These are phyloP conservation scores for Albula goreensis DNA, from an alignment of 2,113 vertebrate genomes.

Conservation along the genomic window DNA sequence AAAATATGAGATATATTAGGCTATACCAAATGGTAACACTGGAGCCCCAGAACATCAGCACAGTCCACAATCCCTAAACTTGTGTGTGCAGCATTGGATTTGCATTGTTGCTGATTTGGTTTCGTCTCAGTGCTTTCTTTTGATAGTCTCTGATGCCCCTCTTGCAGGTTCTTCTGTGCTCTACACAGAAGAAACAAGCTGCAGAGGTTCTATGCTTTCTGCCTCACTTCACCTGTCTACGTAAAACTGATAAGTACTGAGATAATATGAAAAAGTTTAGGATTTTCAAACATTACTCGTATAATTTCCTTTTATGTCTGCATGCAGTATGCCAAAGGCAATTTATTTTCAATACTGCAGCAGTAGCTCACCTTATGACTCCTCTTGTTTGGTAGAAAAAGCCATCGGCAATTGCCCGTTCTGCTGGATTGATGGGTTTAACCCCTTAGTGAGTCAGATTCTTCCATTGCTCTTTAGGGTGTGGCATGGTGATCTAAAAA, in stretches of 20 bases:
- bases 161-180: background rate
- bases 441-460: background rate
- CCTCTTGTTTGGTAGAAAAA: too few species aligned
- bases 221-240: too few species aligned
- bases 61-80: background rate
- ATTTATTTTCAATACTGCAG: too few species aligned
- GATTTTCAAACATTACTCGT: background rate
- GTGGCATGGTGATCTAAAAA: background rate
- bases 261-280: background rate
- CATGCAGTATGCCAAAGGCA: too few species aligned
- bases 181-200: too few species aligned
- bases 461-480: background rate
- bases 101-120: too few species aligned
- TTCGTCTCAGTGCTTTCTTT: too few species aligned
- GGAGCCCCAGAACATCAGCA: background rate
- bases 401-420: background rate
- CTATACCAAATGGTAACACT: background rate
- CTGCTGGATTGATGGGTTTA: background rate
- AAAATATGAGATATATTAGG: slow-evolving; percentile 1
- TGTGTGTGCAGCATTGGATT: too few species aligned
- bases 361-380: too few species aligned
- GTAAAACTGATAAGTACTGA: background rate
- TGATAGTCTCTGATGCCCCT: background rate
- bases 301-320: too few species aligned
- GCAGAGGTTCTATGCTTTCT: background rate